phyloP scores from a whole-genome alignment of 2,797 vertebrate genomes.

The Macropodus opercularis region DNA sequence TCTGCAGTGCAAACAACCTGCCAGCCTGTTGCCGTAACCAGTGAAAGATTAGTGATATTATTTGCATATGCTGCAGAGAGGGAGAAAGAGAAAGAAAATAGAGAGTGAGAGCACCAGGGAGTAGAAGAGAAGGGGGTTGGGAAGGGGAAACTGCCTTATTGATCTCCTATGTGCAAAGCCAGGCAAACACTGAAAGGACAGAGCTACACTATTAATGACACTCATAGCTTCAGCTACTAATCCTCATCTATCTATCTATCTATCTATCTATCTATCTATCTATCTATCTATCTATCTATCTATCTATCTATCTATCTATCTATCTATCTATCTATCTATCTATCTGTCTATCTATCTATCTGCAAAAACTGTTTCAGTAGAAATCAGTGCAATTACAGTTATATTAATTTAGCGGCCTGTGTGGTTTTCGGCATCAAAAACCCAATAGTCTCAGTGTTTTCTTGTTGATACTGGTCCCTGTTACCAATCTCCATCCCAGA shows the following conservation, averaged over 20 bases:
- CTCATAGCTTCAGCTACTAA: constrained; percentile 64
- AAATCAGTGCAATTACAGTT: too few species aligned
- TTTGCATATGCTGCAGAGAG: constrained; percentile 58
- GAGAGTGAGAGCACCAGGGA: constrained; percentile 49
- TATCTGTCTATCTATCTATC: constrained; percentile 52
- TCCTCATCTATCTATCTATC: constrained; percentile 65
- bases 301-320: constrained; percentile 49
- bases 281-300: constrained; percentile 62
- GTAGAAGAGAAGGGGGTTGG: constrained; percentile 71
- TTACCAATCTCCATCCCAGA: constrained; percentile 38
- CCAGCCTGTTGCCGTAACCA: constrained; percentile 66
- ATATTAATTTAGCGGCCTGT: neutral
- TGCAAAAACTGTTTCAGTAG: too few species aligned
- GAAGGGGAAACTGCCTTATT: constrained; percentile 80
- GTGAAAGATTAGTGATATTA: constrained; percentile 71
- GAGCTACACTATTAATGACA: constrained; percentile 80
- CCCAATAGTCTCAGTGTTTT: constrained; percentile 16
- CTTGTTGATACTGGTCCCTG: constrained; percentile 29
- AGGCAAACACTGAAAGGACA: constrained; percentile 83
- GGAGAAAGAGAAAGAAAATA: constrained; percentile 26
- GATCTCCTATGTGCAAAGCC: constrained; percentile 84
- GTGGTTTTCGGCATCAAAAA: constrained; percentile 21
- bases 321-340: constrained; percentile 36
- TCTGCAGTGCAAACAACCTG: constrained; percentile 43
- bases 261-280: constrained; percentile 62